These are phyloP conservation scores for Creontiades dilutus DNA, from an alignment of 2,888 invertebrate species.

Conservation along the genomic window DNA sequence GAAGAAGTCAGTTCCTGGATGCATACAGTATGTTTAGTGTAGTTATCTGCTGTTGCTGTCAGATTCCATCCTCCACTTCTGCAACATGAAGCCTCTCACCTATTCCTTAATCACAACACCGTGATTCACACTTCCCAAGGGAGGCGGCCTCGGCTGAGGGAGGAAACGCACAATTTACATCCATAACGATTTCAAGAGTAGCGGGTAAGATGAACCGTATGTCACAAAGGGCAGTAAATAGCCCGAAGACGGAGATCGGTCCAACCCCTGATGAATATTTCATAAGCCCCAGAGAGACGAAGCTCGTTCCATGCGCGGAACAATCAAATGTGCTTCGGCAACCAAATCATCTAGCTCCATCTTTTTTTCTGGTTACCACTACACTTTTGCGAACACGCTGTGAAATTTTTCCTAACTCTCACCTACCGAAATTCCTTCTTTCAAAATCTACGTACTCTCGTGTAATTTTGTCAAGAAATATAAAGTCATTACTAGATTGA, in stretches of 20 bases:
- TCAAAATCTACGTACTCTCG: too few species aligned
- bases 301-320: not conserved
- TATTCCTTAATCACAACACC: too few species aligned
- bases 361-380: not conserved
- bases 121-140: too few species aligned
- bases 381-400: not conserved
- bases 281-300: not conserved
- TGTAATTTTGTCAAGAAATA: too few species aligned
- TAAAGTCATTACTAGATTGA: too few species aligned
- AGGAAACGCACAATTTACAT: not conserved
- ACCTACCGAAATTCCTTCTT: too few species aligned
- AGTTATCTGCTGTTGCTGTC: too few species aligned
- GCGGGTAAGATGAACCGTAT: slow-evolving; percentile 34
- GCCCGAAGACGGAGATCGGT: not conserved
- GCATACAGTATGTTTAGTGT: too few species aligned
- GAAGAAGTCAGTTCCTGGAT: too few species aligned
- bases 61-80: too few species aligned
- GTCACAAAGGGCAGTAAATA: slow-evolving; percentile 42
- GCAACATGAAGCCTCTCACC: too few species aligned
- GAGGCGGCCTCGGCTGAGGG: not conserved
- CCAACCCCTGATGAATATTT: slow-evolving; percentile 8
- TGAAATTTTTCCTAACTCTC: too few species aligned
- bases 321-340: not conserved
- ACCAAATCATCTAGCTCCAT: not conserved
- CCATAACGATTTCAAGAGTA: slow-evolving; percentile 18